These are phyloP conservation scores for Ctenochaetus hawaiiensis DNA, from an alignment of 2,797 vertebrate species.

Conservation along the genomic window DNA sequence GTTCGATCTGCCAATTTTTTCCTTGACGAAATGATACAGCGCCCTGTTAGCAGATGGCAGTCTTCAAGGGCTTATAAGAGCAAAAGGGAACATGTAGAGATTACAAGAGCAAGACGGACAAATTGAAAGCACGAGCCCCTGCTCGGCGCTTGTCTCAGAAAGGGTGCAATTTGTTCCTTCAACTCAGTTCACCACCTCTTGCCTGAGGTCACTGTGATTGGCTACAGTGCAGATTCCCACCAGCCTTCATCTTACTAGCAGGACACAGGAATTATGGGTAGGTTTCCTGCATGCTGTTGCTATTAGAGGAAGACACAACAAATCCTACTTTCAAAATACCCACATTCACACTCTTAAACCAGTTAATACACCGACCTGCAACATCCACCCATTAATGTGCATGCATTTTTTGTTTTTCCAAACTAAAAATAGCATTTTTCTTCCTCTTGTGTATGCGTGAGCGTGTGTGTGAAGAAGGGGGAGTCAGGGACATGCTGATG, in stretches of 20 bases:
- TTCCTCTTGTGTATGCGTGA: not conserved
- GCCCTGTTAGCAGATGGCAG: conserved; percentile 53
- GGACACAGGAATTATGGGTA: conserved; percentile 29
- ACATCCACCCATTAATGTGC: not conserved
- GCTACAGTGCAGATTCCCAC: conserved; percentile 41
- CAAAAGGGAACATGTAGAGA: conserved; percentile 60
- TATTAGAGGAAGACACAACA: not conserved
- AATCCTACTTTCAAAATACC: not conserved
- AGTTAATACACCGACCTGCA: not conserved
- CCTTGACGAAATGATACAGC: conserved; percentile 33
- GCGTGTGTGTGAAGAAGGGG: conserved; percentile 12
- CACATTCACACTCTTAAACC: not conserved
- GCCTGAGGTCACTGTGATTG: conserved; percentile 66
- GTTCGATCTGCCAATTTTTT: conserved; percentile 60
- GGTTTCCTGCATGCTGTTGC: not conserved
- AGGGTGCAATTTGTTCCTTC: conserved; percentile 46
- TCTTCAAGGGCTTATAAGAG: conserved; percentile 42
- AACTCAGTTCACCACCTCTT: conserved; percentile 58
- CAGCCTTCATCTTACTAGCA: conserved; percentile 22
- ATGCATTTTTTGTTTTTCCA: not conserved
- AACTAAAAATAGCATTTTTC: conserved; percentile 15
- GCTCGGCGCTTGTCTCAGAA: conserved; percentile 30
- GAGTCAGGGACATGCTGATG: conserved; percentile 48
- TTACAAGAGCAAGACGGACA: conserved; percentile 54
- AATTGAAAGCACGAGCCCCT: conserved; percentile 27